Conservation (phyloP, 1,140 invertebrate genomes). For the Magallana ariakensis region DNA sequence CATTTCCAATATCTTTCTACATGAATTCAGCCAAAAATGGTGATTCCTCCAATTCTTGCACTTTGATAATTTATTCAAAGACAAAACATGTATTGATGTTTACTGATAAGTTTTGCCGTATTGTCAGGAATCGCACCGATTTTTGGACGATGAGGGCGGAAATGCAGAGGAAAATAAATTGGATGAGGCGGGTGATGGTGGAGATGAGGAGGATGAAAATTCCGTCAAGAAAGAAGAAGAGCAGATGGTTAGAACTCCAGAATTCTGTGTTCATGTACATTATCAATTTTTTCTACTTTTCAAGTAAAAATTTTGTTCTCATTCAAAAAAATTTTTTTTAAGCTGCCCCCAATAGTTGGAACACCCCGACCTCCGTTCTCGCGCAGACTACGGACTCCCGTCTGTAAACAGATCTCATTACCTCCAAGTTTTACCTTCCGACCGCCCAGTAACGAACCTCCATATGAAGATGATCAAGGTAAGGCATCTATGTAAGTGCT, state of each 20-base stretch:
- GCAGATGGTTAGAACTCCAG: not conserved
- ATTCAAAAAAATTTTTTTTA: not conserved
- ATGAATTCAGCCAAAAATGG: too few relatives aligned
- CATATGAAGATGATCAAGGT: conserved; percentile 42
- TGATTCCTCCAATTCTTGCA: too few relatives aligned
- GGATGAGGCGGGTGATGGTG: conserved; percentile 31
- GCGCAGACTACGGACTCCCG: conserved; percentile 49
- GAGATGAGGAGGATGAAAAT: not conserved
- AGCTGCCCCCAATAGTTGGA: conserved; percentile 48
- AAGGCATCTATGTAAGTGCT: too few relatives aligned
- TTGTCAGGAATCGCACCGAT: conserved; percentile 75
- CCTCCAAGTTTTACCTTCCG: conserved; percentile 75
- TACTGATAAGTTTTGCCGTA: not conserved
- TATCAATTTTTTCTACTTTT: not conserved
- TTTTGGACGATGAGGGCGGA: conserved; percentile 72
- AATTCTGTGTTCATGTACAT: not conserved
- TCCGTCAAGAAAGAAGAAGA: not conserved
- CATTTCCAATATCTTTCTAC: too few relatives aligned
- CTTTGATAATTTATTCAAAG: too few relatives aligned
- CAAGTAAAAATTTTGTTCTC: too few relatives aligned
- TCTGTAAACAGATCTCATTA: conserved; percentile 64
- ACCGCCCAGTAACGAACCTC: conserved; percentile 72
- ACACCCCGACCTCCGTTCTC: conserved; percentile 53
- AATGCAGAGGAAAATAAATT: conserved; percentile 52
- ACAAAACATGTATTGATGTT: too few relatives aligned